Conservation (phyloP, 2,888 invertebrate genomes). For the Pollenia angustigena region DNA sequence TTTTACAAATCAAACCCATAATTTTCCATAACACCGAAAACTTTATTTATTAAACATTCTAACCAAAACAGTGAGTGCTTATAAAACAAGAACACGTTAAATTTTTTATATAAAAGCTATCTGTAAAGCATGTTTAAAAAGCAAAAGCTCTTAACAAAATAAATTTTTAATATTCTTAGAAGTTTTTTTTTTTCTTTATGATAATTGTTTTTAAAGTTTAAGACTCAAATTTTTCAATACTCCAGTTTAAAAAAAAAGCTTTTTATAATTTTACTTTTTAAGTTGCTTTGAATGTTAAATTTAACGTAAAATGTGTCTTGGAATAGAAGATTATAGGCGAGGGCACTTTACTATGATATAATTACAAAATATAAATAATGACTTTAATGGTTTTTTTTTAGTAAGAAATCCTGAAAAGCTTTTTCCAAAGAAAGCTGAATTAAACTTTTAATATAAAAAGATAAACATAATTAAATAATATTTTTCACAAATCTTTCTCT, state of each 20-base stretch:
- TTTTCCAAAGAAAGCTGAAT: background rate
- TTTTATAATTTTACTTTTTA: slow-evolving; percentile 28
- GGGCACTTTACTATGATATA: too few species aligned
- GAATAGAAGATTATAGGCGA: too few species aligned
- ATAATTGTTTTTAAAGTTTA: background rate
- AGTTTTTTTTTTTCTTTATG: background rate
- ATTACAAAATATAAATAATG: background rate
- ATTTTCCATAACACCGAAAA: slow-evolving; percentile 8
- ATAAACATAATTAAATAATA: too few species aligned
- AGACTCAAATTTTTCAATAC: background rate
- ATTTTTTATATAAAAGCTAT: background rate
- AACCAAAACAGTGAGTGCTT: background rate
- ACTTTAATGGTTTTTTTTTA: background rate
- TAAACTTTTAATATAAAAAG: background rate
- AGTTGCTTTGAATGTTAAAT: slow-evolving; percentile 31
- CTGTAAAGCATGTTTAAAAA: slow-evolving; percentile 46
- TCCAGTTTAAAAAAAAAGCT: background rate
- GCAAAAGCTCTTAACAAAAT: background rate
- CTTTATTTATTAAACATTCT: background rate
- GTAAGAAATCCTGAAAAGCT: background rate
- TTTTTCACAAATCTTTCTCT: too few species aligned
- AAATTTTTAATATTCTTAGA: background rate
- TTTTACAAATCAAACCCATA: background rate
- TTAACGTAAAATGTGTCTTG: background rate
- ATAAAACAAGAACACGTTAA: background rate